phyloP scores from a whole-genome alignment of 2,113 vertebrate genomes.

The Parotia lawesii region DNA sequence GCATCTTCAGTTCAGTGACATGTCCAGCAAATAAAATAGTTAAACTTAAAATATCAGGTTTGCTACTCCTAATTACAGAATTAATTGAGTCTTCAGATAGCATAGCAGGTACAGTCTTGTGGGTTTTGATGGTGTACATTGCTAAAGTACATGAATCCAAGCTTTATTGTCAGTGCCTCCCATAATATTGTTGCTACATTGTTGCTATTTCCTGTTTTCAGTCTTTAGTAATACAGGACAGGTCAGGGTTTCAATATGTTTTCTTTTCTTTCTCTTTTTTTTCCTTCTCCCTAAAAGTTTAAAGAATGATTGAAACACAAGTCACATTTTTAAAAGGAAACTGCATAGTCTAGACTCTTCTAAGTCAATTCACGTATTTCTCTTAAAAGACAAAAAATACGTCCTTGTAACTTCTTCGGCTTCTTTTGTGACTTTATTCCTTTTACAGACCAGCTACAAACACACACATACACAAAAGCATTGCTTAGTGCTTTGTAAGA shows the following conservation, averaged over 20 bases:
- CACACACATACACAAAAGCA: background rate
- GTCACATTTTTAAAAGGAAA: slow-evolving; percentile 52
- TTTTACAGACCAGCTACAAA: background rate
- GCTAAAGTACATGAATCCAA: slow-evolving; percentile 42
- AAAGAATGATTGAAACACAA: slow-evolving; percentile 54
- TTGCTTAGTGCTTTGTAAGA: background rate
- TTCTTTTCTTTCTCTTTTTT: background rate
- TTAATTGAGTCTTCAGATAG: slow-evolving; percentile 49
- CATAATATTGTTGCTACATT: slow-evolving; percentile 67
- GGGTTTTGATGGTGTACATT: background rate
- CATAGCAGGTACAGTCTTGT: slow-evolving; percentile 47
- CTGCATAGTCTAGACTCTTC: slow-evolving; percentile 55
- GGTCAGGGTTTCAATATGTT: background rate
- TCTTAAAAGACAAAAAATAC: slow-evolving; percentile 44
- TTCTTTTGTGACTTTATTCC: slow-evolving; percentile 1
- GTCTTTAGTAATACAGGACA: slow-evolving; percentile 62
- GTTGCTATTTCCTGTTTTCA: slow-evolving; percentile 69
- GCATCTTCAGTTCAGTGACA: background rate
- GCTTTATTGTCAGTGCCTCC: slow-evolving; percentile 59
- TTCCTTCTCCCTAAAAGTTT: background rate
- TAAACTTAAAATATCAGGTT: background rate
- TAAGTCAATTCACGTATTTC: slow-evolving; percentile 30
- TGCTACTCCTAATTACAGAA: background rate
- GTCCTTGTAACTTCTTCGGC: slow-evolving; percentile 34
- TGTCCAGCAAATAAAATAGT: background rate